Base-by-base conservation (phyloP, 2,113 vertebrate species). In the Coryphaenoides rupestris region DNA sequence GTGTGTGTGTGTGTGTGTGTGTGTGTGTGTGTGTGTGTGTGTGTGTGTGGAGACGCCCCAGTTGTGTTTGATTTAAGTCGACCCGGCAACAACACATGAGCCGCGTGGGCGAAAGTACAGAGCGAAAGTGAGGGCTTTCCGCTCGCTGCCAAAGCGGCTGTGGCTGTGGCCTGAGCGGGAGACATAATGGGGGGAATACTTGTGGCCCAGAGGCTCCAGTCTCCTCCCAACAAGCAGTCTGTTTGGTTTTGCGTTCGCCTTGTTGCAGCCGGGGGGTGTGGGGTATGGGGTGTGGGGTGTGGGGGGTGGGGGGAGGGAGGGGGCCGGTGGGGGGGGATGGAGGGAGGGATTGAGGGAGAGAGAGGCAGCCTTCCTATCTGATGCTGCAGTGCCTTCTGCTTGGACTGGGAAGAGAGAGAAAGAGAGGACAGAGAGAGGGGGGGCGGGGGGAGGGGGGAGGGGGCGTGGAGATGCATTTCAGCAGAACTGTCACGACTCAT, bases 191-290 rank as follows among this genome's bases (percentile, higher is more conserved):
- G 65, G 5, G 63, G 63, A 84, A 85, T 87, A 82, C 76, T 81
- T 87, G 86, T 81, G 86, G 79, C 73, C 69, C 2, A 2, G 47
- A 78, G n/a, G 59, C 46, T 50, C 22, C 49, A 65, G 56, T 61
- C 78, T 86, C 81, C 80, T 84, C 78, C 82, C 71, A 52, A 79
- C n/a, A n/a, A 63, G 46, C 66, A n/a, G n/a, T n/a, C n/a, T n/a
- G 74, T 86, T 87, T 89, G 85, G n/a, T n/a, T 87, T 88, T 87
- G 83, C 82, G 77, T 80, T 89, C 52, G 62, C 69, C 72, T 66
- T 40, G 33, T 40, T n/a, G 68, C 70, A 78, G 80, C 65, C 68
- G 65, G 73, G 74, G 85, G 24, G 68, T 64, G 63, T 60, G 55
- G 70, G 24, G 24, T 3, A 6, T 3, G 24, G n/a, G n/a, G n/a